Conservation (phyloP, 2,888 invertebrate genomes). For the Trisateles emortualis region DNA sequence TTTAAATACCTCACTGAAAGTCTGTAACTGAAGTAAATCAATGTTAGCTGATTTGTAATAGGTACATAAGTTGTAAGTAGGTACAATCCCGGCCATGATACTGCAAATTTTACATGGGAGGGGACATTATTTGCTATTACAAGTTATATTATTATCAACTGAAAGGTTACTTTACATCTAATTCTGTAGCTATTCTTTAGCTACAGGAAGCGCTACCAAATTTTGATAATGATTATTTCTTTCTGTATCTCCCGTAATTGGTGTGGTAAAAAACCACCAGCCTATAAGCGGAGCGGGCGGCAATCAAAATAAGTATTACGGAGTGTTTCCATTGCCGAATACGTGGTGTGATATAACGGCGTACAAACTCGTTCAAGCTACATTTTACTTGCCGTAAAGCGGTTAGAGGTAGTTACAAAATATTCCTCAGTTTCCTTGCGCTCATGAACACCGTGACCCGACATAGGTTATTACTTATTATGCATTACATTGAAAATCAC, state of each 20-base stretch:
- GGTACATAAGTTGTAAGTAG: too few species aligned
- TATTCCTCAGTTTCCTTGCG: slow-evolving; percentile 36
- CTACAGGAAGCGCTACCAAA: slow-evolving; percentile 41
- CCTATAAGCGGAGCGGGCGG: slow-evolving; percentile 34
- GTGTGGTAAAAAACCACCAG: slow-evolving; percentile 46
- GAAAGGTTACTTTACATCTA: slow-evolving; percentile 11
- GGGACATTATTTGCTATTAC: too few species aligned
- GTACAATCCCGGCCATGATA: too few species aligned
- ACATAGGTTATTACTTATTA: slow-evolving; percentile 67
- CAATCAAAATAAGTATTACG: slow-evolving; percentile 44
- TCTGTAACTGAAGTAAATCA: too few species aligned
- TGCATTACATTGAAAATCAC: slow-evolving; percentile 74
- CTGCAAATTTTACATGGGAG: too few species aligned
- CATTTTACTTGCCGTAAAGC: slow-evolving; percentile 25
- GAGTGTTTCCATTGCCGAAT: slow-evolving; percentile 46
- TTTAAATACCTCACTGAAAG: too few species aligned
- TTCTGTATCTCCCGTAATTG: slow-evolving; percentile 38
- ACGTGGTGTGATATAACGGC: slow-evolving; percentile 36
- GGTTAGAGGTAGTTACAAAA: slow-evolving; percentile 37
- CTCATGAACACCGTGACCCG: slow-evolving; percentile 54
- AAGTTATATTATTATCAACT: too few species aligned
- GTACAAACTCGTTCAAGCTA: slow-evolving; percentile 34
- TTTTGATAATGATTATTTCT: slow-evolving; percentile 33
- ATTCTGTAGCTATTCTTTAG: slow-evolving; percentile 18
- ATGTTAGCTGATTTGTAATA: too few species aligned